Conservation (phyloP, 2,113 vertebrate genomes). For the Heterotilapia buettikoferi region DNA sequence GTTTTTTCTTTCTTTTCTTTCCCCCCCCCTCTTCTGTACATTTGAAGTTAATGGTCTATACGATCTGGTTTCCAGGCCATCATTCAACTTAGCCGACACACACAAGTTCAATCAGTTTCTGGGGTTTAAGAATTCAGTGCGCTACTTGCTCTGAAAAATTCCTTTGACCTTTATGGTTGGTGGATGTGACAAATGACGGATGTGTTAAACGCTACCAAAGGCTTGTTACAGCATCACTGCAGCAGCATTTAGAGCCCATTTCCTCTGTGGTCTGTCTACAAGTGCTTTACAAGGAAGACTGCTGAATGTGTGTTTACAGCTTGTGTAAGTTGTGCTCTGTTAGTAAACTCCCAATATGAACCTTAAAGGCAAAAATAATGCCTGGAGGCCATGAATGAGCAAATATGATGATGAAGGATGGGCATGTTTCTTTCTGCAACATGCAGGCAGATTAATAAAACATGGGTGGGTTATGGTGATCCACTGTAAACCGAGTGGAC, state of each 20-base stretch:
- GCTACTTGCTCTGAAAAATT: slow-evolving; percentile 45
- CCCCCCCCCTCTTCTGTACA: not conserved
- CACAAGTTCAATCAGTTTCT: slow-evolving; percentile 33
- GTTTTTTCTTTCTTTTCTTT: not conserved
- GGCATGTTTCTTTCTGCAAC: not conserved
- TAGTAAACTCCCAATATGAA: not conserved
- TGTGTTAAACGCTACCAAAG: slow-evolving; percentile 44
- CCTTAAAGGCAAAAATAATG: not conserved
- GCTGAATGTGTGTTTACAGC: slow-evolving; percentile 15
- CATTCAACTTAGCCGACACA: slow-evolving; percentile 39
- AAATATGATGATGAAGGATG: not conserved
- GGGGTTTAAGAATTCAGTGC: not conserved
- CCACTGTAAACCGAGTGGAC: not conserved
- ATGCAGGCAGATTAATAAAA: not conserved
- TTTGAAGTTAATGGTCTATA: slow-evolving; percentile 53
- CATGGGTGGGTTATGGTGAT: not conserved
- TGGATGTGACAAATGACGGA: slow-evolving; percentile 47
- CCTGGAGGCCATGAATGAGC: not conserved
- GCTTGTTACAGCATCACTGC: slow-evolving; percentile 26
- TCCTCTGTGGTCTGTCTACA: slow-evolving; percentile 10
- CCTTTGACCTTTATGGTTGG: slow-evolving; percentile 56
- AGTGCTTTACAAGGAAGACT: slow-evolving; percentile 15
- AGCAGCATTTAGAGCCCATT: slow-evolving; percentile 23
- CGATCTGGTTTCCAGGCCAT: slow-evolving; percentile 14
- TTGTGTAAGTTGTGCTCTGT: not conserved